phyloP scores from a whole-genome alignment of 2,888 invertebrate genomes.

The Eupeodes luniger region DNA sequence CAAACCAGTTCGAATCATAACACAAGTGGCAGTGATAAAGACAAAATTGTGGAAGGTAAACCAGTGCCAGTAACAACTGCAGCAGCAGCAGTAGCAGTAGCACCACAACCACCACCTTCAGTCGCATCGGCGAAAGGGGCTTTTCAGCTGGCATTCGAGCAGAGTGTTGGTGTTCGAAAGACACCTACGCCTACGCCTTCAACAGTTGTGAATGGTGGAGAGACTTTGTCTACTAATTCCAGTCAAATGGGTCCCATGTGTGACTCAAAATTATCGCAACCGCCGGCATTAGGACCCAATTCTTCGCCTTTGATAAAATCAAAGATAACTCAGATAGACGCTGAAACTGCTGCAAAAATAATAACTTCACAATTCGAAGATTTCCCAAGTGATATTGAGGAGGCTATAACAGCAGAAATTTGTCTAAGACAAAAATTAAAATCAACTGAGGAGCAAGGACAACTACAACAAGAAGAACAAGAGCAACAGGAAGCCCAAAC shows the following conservation, averaged over 20 bases:
- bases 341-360: slow-evolving; percentile 63
- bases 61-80: slow-evolving; percentile 35
- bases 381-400: slow-evolving; percentile 80
- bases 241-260: slow-evolving; percentile 78
- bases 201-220: slow-evolving; percentile 55
- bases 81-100: slow-evolving; percentile 44
- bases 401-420: slow-evolving; percentile 82
- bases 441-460: slow-evolving; percentile 12
- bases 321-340: slow-evolving; percentile 60
- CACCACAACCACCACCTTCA: not conserved
- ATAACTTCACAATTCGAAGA: slow-evolving; percentile 76
- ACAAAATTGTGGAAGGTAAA: slow-evolving; percentile 39
- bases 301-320: slow-evolving; percentile 59
- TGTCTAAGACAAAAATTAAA: slow-evolving; percentile 81
- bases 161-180: slow-evolving; percentile 74
- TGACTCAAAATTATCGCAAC: slow-evolving; percentile 72
- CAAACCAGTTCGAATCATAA: slow-evolving; percentile 47
- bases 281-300: slow-evolving; percentile 55
- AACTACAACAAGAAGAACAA: slow-evolving; percentile 2
- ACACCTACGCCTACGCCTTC: slow-evolving; percentile 57
- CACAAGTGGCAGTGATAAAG: slow-evolving; percentile 27
- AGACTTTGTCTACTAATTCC: slow-evolving; percentile 58
- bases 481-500: not conserved
- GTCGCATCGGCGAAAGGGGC: slow-evolving; percentile 66
- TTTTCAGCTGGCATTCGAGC: slow-evolving; percentile 77